A percentile compares a stretch with the other conserved stretches of the same genome.
These are phyloP conservation scores for Zosterops borbonicus DNA, from an alignment of 2,113 vertebrate species.

Conservation along the genomic window DNA sequence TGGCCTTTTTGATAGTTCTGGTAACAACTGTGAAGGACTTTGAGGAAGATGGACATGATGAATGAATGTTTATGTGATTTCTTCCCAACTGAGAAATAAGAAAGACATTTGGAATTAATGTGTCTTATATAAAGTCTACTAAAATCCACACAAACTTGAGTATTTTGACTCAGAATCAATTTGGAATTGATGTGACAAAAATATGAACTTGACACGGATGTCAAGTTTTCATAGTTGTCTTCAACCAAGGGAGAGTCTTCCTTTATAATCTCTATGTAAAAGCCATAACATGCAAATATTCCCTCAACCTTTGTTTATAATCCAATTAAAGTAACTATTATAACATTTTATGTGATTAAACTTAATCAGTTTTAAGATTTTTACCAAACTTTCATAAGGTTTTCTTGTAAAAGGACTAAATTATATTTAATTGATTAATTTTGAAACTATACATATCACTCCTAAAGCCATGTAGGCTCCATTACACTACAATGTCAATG, in stretches of 20 bases:
- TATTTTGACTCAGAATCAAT: not conserved
- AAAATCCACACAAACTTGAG: not conserved
- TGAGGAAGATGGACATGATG: not conserved
- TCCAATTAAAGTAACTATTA: not conserved
- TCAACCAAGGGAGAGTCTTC: not conserved
- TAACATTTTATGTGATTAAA: not conserved
- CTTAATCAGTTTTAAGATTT: not conserved
- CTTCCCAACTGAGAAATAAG: not conserved
- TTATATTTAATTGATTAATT: not conserved
- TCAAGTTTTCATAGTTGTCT: not conserved
- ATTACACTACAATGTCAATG: not conserved
- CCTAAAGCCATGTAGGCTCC: not conserved
- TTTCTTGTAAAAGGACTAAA: not conserved
- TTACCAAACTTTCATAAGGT: not conserved
- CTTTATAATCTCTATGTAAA: not conserved
- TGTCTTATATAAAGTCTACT: not conserved
- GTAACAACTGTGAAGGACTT: not conserved
- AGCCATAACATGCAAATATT: not conserved
- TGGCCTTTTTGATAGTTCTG: not conserved
- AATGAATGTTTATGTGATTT: not conserved
- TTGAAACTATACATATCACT: not conserved
- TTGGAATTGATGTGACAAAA: not conserved
- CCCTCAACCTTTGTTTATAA: not conserved
- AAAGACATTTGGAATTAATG: not conserved
- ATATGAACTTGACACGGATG: not conserved